Conservation (phyloP, 2,888 invertebrate genomes). For the Trichacis sp. region DNA sequence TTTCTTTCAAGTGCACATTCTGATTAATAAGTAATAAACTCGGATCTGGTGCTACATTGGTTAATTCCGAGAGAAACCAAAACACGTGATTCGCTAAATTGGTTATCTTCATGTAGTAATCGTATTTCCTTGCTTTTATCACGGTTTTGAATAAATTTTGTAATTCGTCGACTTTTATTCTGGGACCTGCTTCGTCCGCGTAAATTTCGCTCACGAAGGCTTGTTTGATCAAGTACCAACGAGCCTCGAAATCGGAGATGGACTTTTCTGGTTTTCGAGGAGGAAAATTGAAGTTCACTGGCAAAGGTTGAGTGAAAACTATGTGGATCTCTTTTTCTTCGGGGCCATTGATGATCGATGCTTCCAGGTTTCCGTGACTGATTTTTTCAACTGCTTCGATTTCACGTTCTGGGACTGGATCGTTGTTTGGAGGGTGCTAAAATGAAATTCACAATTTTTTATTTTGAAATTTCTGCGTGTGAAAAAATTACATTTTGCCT, state of each 20-base stretch:
- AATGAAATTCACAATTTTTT: too few species aligned
- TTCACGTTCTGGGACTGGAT: constrained; percentile 14
- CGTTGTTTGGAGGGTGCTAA: constrained; percentile 19
- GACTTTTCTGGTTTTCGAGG: constrained; percentile 5
- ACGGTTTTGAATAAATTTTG: constrained; percentile 49
- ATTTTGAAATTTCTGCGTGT: too few species aligned
- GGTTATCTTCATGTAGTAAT: constrained; percentile 25
- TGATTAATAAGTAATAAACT: constrained; percentile 9
- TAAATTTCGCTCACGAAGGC: constrained; percentile 57
- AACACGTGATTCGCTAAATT: constrained; percentile 44
- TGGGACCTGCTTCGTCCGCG: constrained; percentile 41
- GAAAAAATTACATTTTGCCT: too few species aligned
- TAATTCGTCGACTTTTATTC: constrained; percentile 48
- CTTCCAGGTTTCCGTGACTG: constrained; percentile 43
- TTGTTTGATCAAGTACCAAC: constrained; percentile 57
- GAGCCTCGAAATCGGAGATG: constrained; percentile 45
- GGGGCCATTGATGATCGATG: constrained; percentile 11
- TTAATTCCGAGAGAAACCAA: constrained; percentile 60
- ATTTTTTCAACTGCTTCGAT: constrained; percentile 25
- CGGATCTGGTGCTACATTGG: constrained; percentile 45
- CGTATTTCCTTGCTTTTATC: constrained; percentile 46
- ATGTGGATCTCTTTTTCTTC: constrained; percentile 38
- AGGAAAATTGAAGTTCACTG: constrained; percentile 6
- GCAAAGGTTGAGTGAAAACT: constrained; percentile 15
- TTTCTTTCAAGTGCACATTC: constrained; percentile 13